phyloP scores from a whole-genome alignment of 2,113 vertebrate genomes.

The Phyllostomus hastatus region DNA sequence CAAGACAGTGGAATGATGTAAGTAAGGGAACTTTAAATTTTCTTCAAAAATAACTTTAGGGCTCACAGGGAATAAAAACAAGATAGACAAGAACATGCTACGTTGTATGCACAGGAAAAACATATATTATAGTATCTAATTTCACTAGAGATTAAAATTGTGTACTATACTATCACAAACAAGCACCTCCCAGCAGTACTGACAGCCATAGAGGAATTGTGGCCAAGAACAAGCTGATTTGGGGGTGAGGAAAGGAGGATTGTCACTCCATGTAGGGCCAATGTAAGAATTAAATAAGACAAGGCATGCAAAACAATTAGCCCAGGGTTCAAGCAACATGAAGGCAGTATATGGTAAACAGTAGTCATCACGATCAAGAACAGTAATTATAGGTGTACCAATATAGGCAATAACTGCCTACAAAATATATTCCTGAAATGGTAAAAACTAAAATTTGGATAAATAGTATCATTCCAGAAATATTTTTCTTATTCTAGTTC shows the following conservation, averaged over 20 bases:
- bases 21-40: not conserved
- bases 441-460: not conserved
- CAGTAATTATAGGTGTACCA: not conserved
- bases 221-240: not conserved
- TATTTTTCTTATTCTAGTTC: not conserved
- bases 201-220: not conserved
- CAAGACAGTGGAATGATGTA: not conserved
- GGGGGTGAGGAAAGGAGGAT: not conserved
- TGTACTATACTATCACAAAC: not conserved
- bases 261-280: not conserved
- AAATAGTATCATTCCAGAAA: not conserved
- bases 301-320: not conserved
- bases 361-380: not conserved
- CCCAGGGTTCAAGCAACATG: not conserved
- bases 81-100: not conserved
- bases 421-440: not conserved
- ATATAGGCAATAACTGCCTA: not conserved
- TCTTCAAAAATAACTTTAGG: constrained; percentile 13
- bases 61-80: not conserved
- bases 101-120: not conserved
- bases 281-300: not conserved
- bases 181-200: not conserved
- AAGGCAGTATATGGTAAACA: not conserved
- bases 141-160: not conserved
- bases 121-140: not conserved